Percentiles rank a stretch among this genome's conserved stretches.
These are phyloP conservation scores for Perizoma flavofasciatum DNA, from an alignment of 2,888 invertebrate genomes.

Conservation along the genomic window DNA sequence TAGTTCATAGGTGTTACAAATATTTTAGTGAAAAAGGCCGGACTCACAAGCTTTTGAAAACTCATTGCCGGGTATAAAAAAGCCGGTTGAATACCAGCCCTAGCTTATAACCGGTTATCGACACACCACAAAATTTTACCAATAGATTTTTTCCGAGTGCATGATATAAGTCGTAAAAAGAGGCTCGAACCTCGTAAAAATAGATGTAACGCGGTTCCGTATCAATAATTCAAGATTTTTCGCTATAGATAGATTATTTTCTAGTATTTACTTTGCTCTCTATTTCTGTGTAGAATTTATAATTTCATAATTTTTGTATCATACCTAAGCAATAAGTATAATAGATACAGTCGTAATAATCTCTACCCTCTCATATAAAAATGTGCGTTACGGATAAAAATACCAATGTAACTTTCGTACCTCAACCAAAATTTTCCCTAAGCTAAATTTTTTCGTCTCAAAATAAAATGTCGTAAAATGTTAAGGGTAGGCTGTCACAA, in stretches of 20 bases:
- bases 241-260: conserved; percentile 32
- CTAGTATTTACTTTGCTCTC: conserved; percentile 38
- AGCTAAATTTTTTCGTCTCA: conserved; percentile 40
- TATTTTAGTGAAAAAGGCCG: no score
- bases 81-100: conserved; percentile 7
- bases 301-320: no score
- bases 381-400: conserved; percentile 22
- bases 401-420: conserved; percentile 27
- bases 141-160: conserved; percentile 72
- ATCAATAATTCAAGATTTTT: conserved; percentile 81
- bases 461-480: conserved; percentile 58
- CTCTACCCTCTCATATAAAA: conserved; percentile 12
- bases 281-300: conserved; percentile 6
- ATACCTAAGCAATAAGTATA: no score
- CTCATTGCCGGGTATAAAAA: neutral
- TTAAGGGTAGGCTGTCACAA: conserved; percentile 71
- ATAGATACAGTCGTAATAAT: no score
- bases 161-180: conserved; percentile 78
- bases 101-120: conserved; percentile 60
- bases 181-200: conserved; percentile 74
- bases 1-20: no score
- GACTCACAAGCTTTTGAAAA: no score
- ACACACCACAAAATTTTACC: conserved; percentile 61
- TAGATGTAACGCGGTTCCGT: conserved; percentile 71
- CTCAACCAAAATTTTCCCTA: conserved; percentile 20